phyloP scores from a whole-genome alignment of 2,113 vertebrate genomes.

The Terrapene triunguis region DNA sequence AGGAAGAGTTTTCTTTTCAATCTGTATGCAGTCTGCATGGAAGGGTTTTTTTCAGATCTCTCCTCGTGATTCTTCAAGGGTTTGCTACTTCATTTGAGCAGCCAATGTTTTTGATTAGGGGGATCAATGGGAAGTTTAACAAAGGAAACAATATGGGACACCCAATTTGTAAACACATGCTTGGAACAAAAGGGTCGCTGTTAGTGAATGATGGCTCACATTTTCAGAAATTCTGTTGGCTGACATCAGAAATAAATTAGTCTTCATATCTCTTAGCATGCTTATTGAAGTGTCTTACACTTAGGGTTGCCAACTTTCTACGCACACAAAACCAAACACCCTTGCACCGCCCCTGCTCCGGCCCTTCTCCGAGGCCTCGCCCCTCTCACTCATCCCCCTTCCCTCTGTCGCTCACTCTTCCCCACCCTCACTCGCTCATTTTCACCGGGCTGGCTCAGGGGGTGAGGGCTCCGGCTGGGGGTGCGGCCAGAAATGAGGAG shows the following conservation, averaged over 20 bases:
- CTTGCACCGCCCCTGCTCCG: too few species aligned
- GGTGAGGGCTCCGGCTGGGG: too few species aligned
- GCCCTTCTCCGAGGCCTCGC: too few species aligned
- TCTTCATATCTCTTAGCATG: not conserved
- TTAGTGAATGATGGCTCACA: not conserved
- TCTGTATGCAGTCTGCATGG: not conserved
- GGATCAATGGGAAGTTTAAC: not conserved
- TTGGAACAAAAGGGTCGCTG: not conserved
- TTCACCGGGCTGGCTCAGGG: too few species aligned
- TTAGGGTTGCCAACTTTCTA: not conserved
- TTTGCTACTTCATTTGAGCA: not conserved
- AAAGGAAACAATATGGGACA: not conserved
- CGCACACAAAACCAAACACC: too few species aligned
- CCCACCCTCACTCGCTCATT: too few species aligned
- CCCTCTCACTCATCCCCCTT: too few species aligned
- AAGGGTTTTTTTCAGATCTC: not conserved
- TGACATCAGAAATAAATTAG: slow-evolving; percentile 2
- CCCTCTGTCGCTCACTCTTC: too few species aligned
- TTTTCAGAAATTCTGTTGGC: not conserved
- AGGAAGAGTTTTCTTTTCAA: not conserved
- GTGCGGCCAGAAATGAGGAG: too few species aligned
- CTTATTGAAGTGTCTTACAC: not conserved
- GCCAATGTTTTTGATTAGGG: not conserved
- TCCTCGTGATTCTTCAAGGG: not conserved
- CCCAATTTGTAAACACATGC: not conserved